These are phyloP conservation scores for Pipistrellus nathusii DNA, from an alignment of 2,797 vertebrate species.

Conservation along the genomic window DNA sequence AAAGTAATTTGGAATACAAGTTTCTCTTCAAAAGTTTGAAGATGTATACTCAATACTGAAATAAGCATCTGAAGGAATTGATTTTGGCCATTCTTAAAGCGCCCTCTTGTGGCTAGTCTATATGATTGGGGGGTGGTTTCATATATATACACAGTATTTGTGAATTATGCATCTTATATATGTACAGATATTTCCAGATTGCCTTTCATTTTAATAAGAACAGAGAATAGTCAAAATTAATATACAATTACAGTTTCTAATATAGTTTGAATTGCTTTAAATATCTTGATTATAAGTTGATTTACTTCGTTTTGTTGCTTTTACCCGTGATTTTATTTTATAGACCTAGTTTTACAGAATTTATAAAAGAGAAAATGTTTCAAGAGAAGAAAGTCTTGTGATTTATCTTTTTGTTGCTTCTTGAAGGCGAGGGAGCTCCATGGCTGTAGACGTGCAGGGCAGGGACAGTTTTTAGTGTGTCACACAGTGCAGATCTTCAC, in stretches of 20 bases:
- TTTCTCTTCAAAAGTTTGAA: constrained; percentile 61
- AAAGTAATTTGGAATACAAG: constrained; percentile 36
- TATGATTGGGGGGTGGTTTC: neutral
- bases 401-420: constrained; percentile 54
- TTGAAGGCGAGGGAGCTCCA: constrained; percentile 69
- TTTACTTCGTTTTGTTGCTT: constrained; percentile 27
- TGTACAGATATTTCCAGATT: constrained; percentile 19
- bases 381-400: constrained; percentile 22
- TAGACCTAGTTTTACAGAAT: constrained; percentile 40
- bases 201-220: constrained; percentile 54
- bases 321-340: constrained; percentile 58
- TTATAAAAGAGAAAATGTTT: constrained; percentile 45
- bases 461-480: constrained; percentile 35
- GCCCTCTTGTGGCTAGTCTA: constrained; percentile 63
- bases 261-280: neutral
- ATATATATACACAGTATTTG: neutral
- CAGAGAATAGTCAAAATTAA: constrained; percentile 14
- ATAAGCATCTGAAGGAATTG: neutral
- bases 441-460: constrained; percentile 45
- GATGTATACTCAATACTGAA: neutral
- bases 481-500: neutral
- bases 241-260: neutral
- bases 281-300: constrained; percentile 51
- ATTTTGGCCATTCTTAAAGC: neutral
- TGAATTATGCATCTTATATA: neutral